A percentile compares a stretch with the other conserved stretches of the same genome.
Evolutionary conservation across 2,888 invertebrate genomes (phyloP).

Genomic region (Bedellia somnulentella): DNA sequence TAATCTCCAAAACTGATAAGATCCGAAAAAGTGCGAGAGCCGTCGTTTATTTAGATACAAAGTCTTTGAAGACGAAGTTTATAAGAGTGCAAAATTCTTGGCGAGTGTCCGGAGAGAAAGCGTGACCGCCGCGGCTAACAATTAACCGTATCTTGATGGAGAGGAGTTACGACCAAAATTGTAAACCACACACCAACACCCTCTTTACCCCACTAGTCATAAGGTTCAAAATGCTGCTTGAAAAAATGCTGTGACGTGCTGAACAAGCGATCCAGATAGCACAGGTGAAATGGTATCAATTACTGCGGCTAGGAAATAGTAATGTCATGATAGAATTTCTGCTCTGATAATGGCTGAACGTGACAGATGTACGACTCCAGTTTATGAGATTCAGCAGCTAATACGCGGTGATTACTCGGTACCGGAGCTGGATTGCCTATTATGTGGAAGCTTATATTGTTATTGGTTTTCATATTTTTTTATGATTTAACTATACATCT

Average conservation of each 20-base stretch:
- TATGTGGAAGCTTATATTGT: too few relatives aligned
- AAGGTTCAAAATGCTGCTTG: background rate
- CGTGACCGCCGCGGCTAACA: constrained; percentile 10
- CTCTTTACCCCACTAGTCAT: background rate
- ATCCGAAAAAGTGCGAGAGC: too few relatives aligned
- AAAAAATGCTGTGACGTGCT: background rate
- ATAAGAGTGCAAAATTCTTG: too few relatives aligned
- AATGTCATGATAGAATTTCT: constrained; percentile 1
- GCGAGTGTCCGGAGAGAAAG: constrained; percentile 7
- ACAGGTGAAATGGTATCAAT: constrained; percentile 29
- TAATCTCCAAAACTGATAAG: too few relatives aligned
- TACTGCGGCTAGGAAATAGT: constrained; percentile 6
- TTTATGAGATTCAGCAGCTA: too few relatives aligned
- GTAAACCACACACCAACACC: background rate
- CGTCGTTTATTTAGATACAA: too few relatives aligned
- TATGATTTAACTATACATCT: too few relatives aligned
- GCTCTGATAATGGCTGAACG: constrained; percentile 1
- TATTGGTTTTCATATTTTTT: too few relatives aligned
- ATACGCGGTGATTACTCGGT: too few relatives aligned
- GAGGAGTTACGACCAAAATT: background rate
- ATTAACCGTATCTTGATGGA: constrained; percentile 2
- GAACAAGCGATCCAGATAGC: constrained; percentile 21
- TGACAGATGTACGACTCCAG: too few relatives aligned
- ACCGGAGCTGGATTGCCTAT: too few relatives aligned
- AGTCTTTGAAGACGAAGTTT: too few relatives aligned